Base-by-base conservation (phyloP, 2,888 invertebrate species). In the Parnassius smintheus region DNA sequence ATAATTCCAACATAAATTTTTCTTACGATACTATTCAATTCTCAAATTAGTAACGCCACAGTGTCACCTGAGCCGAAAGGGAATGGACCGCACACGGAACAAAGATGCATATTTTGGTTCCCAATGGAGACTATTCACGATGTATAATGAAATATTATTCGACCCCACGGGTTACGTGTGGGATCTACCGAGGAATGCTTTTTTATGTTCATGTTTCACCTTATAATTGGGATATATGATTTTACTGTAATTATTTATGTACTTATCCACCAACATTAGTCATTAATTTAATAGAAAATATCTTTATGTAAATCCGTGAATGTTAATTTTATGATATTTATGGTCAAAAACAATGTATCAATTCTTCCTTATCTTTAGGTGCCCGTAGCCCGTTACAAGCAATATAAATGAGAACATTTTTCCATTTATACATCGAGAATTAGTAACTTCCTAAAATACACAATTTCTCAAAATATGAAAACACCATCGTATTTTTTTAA, bases 41-140 rank as follows among this genome's bases (percentile, higher is more conserved):
- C 67, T 68, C 69, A 73, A 89, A 91, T 91, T 91, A 88, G 91
- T 91, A 79, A 88, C 88, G 91, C 85, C 71, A 74, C 74, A 72
- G 72, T 83, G 88, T 86, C 90, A 88, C 88, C 88, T 88, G 89
- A 88, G 86, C 82, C 83, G 82, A 84, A 84, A 83, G 68, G 72
- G 74, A 76, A 18, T 1, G 18, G 88, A 88, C 87, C 86, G 83
- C 85, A 87, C 84, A 83, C 78, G 76, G 75, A 75, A 86, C 83
- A 89, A 85, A 81, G 78, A 78, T 76, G 75, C 75, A 75, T 90
- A 87, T 91, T 89, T 89, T 88, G 88, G 85, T 83, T 74, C 75
- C 75, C 74, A 73, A 81, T 77, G 76, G 77, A 77, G 72, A 74
- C 75, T 80, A 83, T 88, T 90, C 84, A 85, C 81, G 80, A 77